Conservation (phyloP, 2,113 vertebrate species). For the crab-eating macaque (Macaca fascicularis) region T2T-MFA8v1.1 NC_088378.1:47104001-47104500, state of each 20-base stretch:
- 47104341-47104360: background rate
- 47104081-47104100: background rate
- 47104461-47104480: background rate
- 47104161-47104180: background rate
- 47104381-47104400: conserved; percentile 3
- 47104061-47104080: background rate
- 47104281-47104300: background rate
- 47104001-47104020: background rate
- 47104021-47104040: background rate
- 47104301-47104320: background rate
- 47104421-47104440: background rate
- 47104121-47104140: background rate
- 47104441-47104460: background rate
- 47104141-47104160: background rate
- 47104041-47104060: background rate
- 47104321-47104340: background rate
- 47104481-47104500: background rate
- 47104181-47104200: background rate
- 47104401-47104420: background rate
- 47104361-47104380: background rate
- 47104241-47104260: background rate
- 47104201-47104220: background rate
- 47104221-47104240: background rate
- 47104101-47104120: background rate
- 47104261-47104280: background rate